Evolutionary conservation across 1,140 invertebrate genomes (phyloP).

Genomic region (Cydia fagiglandana): DNA sequence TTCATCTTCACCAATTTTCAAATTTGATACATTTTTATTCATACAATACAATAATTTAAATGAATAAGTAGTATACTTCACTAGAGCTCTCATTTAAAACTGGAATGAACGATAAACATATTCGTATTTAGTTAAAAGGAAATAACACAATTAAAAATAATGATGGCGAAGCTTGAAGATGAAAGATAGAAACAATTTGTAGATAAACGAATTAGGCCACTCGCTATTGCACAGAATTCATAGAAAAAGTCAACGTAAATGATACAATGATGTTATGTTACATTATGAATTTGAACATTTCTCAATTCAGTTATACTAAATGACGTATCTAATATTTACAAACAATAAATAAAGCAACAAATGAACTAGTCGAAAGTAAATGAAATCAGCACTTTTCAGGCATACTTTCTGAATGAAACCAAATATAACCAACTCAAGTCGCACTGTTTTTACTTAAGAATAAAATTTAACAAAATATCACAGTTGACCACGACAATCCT

Average conservation of each 20-base stretch:
- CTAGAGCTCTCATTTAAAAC: conserved; percentile 75
- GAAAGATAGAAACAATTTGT: conserved; percentile 46
- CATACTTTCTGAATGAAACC: conserved; percentile 47
- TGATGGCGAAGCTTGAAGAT: conserved; percentile 63
- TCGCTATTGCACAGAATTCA: conserved; percentile 69
- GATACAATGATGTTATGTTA: conserved; percentile 35
- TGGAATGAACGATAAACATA: conserved; percentile 78
- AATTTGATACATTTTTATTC: conserved; percentile 76
- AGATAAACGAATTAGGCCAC: conserved; percentile 62
- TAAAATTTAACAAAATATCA: conserved; percentile 79
- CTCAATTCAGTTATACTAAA: conserved; percentile 55
- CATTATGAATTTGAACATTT: conserved; percentile 54
- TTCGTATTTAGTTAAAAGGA: conserved; percentile 75
- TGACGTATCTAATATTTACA: conserved; percentile 68
- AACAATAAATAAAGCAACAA: conserved; percentile 77
- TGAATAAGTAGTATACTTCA: conserved; percentile 73
- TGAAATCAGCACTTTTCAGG: conserved; percentile 50
- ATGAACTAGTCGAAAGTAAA: conserved; percentile 55
- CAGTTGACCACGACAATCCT: conserved; percentile 76
- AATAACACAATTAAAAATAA: conserved; percentile 75
- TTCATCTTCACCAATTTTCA: conserved; percentile 77
- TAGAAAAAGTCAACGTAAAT: conserved; percentile 47
- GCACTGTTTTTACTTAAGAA: conserved; percentile 65
- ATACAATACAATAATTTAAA: conserved; percentile 79
- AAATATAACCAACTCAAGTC: conserved; percentile 56